These are phyloP conservation scores for Laterallus jamaicensis DNA, from an alignment of 2,113 vertebrate species.

Conservation along the genomic window DNA sequence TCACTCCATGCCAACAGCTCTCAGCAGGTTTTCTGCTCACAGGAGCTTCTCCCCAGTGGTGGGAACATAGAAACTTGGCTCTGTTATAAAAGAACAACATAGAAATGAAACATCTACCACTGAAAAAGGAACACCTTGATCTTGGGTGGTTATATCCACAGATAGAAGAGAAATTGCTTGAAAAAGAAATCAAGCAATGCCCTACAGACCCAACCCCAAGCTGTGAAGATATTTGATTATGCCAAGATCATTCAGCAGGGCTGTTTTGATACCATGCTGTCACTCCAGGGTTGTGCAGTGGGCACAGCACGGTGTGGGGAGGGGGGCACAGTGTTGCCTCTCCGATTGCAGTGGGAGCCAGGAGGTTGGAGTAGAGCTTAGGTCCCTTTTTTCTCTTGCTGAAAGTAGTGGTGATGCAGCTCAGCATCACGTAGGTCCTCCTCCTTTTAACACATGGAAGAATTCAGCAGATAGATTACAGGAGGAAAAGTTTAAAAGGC, in stretches of 20 bases:
- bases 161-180: background rate
- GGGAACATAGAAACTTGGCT: background rate
- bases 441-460: background rate
- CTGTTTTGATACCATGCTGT: rapidly evolving
- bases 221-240: background rate
- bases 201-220: background rate
- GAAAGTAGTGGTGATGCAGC: background rate
- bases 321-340: background rate
- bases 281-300: too few species aligned
- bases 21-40: too few species aligned
- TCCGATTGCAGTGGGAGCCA: rapidly evolving
- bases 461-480: background rate
- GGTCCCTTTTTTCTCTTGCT: background rate
- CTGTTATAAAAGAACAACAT: background rate
- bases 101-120: background rate
- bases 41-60: background rate
- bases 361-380: rapidly evolving
- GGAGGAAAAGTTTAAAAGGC: background rate
- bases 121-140: too few species aligned
- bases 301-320: too few species aligned
- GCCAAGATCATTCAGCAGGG: background rate
- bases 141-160: background rate
- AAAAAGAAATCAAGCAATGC: background rate
- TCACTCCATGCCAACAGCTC: background rate
- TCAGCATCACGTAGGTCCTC: background rate